phyloP scores from a whole-genome alignment of 2,113 vertebrate species.

The Emberiza fucata region DNA sequence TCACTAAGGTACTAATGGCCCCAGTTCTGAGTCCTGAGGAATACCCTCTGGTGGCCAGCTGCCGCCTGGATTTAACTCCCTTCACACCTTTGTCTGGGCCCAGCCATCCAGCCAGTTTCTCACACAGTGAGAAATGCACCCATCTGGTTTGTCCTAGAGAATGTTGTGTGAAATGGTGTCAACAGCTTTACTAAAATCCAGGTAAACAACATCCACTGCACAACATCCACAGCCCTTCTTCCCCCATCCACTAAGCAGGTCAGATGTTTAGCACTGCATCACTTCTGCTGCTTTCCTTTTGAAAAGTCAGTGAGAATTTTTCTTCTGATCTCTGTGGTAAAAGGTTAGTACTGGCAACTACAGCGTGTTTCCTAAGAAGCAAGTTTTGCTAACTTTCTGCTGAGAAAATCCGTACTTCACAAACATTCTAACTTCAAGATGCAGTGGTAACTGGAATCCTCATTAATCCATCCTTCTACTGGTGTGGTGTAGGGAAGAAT shows the following conservation, averaged over 20 bases:
- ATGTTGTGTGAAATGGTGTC: not conserved
- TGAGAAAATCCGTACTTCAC: not conserved
- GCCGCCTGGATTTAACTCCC: not conserved
- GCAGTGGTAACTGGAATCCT: not conserved
- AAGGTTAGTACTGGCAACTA: not conserved
- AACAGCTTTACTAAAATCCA: not conserved
- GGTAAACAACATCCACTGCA: not conserved
- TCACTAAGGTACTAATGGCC: not conserved
- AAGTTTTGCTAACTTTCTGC: not conserved
- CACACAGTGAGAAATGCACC: not conserved
- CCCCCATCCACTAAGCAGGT: not conserved
- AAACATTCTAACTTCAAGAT: not conserved
- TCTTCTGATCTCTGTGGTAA: not conserved
- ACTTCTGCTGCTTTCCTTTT: not conserved
- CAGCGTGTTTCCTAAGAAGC: not conserved
- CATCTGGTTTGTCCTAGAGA: not conserved
- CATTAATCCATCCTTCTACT: not conserved
- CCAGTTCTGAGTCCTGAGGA: not conserved
- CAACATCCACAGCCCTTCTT: not conserved
- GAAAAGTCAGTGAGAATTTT: not conserved
- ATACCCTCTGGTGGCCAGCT: accelerated
- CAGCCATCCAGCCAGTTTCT: not conserved
- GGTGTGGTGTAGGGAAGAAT: not conserved
- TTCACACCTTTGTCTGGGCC: not conserved
- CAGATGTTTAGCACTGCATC: not conserved